Evolutionary conservation across 2,888 invertebrate genomes (phyloP).

Genomic region (Gerosis bhagava): DNA sequence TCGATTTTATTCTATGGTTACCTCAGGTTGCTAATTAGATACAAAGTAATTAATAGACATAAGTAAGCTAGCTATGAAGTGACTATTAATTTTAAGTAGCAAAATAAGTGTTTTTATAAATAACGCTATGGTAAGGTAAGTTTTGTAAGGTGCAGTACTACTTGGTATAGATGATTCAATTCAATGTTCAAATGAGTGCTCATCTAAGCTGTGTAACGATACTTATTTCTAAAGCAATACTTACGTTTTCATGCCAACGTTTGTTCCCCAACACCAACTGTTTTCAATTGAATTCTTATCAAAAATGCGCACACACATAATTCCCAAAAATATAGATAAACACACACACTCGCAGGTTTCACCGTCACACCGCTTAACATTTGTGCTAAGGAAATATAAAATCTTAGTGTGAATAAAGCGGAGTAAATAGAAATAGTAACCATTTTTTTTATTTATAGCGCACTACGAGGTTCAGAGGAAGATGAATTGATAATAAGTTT

Average conservation of each 20-base stretch:
- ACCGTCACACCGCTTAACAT: conserved; percentile 50
- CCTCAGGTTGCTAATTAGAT: no score
- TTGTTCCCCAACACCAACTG: conserved; percentile 79
- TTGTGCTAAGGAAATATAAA: conserved; percentile 60
- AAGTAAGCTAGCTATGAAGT: no score
- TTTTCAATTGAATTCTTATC: conserved; percentile 51
- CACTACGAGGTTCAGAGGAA: conserved; percentile 23
- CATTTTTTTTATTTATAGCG: no score
- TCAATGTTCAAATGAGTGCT: conserved; percentile 33
- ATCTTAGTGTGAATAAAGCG: no score
- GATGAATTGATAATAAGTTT: conserved; percentile 24
- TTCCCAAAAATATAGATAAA: conserved; percentile 38
- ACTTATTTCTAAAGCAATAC: conserved; percentile 60
- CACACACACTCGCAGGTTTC: conserved; percentile 49
- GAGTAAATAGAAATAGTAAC: no score
- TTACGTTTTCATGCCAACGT: conserved; percentile 63
- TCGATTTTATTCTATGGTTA: no score
- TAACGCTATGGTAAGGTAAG: no score
- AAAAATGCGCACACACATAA: conserved; percentile 60
- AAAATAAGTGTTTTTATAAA: no score
- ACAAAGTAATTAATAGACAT: no score
- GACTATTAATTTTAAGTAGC: no score
- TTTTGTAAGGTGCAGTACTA: no score
- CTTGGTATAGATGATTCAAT: conserved; percentile 26
- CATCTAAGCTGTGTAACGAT: conserved; percentile 38